These are phyloP conservation scores for Corythornis vintsioides DNA, from an alignment of 2,113 vertebrate species.

Conservation along the genomic window DNA sequence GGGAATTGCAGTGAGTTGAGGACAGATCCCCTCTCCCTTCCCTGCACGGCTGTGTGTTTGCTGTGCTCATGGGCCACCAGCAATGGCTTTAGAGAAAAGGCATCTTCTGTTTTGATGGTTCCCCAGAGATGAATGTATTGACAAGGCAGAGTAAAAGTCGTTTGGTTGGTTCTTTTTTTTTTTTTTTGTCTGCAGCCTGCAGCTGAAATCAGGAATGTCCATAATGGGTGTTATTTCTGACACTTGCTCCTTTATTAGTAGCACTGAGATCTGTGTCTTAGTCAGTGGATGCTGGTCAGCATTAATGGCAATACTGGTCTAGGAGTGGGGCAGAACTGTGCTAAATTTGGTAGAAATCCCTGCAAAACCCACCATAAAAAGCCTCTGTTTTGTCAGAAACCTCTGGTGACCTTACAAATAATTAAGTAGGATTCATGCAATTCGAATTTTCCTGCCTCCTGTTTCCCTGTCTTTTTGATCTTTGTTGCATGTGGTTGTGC, in stretches of 20 bases:
- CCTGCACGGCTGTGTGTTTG: not conserved
- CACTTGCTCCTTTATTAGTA: too few relatives aligned
- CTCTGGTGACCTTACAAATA: too few relatives aligned
- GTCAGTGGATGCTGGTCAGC: too few relatives aligned
- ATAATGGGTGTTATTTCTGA: not conserved
- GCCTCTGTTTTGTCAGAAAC: too few relatives aligned
- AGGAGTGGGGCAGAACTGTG: too few relatives aligned
- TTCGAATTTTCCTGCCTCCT: too few relatives aligned
- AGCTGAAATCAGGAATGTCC: not conserved
- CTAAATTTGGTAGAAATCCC: too few relatives aligned
- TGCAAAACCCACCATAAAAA: too few relatives aligned
- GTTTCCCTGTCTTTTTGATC: too few relatives aligned
- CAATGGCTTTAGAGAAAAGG: constrained; percentile 66
- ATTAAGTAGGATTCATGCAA: too few relatives aligned
- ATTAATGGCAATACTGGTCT: too few relatives aligned
- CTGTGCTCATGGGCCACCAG: constrained; percentile 13
- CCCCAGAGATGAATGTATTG: constrained; percentile 67
- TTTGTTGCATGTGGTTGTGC: not conserved
- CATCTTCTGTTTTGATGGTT: constrained; percentile 74
- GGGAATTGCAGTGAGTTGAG: not conserved
- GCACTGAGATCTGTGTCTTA: too few relatives aligned
- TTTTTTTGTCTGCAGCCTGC: not conserved
- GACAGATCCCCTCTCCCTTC: not conserved
- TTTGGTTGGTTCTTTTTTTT: not conserved
- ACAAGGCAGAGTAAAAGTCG: constrained; percentile 41